phyloP scores from a whole-genome alignment of 2,113 vertebrate genomes.

The Perognathus longimembris region DNA sequence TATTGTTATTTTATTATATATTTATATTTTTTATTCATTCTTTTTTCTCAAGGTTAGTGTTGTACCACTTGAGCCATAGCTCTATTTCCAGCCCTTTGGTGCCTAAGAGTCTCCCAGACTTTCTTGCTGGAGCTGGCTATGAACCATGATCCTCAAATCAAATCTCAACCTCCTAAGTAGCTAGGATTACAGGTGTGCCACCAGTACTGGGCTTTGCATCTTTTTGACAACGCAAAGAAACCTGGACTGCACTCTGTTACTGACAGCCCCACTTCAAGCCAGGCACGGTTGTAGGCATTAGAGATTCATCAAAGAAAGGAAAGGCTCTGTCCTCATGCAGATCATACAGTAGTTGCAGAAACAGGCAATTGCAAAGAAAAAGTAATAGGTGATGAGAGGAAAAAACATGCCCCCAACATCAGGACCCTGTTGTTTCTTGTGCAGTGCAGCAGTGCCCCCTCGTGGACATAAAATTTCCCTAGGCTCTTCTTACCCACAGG shows the following conservation, averaged over 20 bases:
- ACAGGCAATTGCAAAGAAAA: neutral
- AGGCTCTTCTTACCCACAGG: neutral
- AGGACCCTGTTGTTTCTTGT: neutral
- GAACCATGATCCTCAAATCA: too few relatives aligned
- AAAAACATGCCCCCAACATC: neutral
- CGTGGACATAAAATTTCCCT: neutral
- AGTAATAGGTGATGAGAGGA: too few relatives aligned
- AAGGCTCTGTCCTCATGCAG: neutral
- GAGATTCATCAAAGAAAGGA: neutral
- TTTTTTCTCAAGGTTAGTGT: neutral
- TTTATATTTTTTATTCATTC: too few relatives aligned
- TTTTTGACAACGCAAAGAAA: too few relatives aligned
- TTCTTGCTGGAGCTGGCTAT: too few relatives aligned
- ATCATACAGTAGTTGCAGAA: neutral
- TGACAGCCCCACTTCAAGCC: accelerated
- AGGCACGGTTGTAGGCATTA: neutral
- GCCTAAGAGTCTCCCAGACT: too few relatives aligned
- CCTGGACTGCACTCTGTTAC: neutral
- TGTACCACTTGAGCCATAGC: too few relatives aligned
- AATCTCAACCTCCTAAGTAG: too few relatives aligned
- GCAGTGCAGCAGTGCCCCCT: constrained; percentile 32
- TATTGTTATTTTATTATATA: too few relatives aligned
- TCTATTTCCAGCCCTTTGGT: too few relatives aligned
- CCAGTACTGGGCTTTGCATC: too few relatives aligned
- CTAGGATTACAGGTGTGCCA: too few relatives aligned